phyloP scores from a whole-genome alignment of 2,113 vertebrate genomes.

The Hemibagrus wyckioides region DNA sequence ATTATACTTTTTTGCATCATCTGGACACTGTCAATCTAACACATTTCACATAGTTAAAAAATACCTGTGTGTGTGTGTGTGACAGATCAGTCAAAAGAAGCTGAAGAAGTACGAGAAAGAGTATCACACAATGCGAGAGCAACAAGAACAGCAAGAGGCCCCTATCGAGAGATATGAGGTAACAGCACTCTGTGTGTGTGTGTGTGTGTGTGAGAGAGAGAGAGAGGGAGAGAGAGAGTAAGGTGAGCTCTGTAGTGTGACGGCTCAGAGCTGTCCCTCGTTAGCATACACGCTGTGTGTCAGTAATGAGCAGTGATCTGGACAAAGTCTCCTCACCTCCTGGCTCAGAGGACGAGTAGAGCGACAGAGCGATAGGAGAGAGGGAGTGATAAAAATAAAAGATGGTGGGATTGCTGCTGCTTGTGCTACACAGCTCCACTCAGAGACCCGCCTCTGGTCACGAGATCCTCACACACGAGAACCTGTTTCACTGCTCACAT shows the following conservation, averaged over 20 bases:
- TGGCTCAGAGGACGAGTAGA: conserved; percentile 5
- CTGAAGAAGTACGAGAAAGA: conserved; percentile 98
- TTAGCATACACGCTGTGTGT: conserved; percentile 40
- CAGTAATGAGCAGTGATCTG: conserved; percentile 39
- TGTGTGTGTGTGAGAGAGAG: not conserved
- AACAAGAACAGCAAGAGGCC: conserved; percentile 96
- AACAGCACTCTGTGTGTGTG: conserved; percentile 39
- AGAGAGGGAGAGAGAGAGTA: not conserved
- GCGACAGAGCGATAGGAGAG: not conserved
- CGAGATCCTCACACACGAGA: not conserved
- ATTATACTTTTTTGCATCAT: not conserved
- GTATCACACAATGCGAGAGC: conserved; percentile 92
- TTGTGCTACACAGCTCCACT: not conserved
- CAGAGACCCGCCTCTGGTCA: not conserved
- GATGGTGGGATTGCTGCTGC: conserved; percentile 13
- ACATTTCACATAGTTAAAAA: not conserved
- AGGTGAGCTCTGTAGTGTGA: conserved; percentile 4
- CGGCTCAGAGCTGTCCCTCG: conserved; percentile 1
- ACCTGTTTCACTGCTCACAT: not conserved
- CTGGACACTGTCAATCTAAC: not conserved
- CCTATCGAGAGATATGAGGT: conserved; percentile 97
- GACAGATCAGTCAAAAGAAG: conserved; percentile 97
- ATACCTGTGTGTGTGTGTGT: conserved; percentile 30
- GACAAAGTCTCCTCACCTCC: not conserved
- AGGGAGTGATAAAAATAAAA: conserved; percentile 7